These are phyloP conservation scores for Ceratosolen fusciceps DNA, from an alignment of 1,140 invertebrate genomes.

Conservation along the genomic window DNA sequence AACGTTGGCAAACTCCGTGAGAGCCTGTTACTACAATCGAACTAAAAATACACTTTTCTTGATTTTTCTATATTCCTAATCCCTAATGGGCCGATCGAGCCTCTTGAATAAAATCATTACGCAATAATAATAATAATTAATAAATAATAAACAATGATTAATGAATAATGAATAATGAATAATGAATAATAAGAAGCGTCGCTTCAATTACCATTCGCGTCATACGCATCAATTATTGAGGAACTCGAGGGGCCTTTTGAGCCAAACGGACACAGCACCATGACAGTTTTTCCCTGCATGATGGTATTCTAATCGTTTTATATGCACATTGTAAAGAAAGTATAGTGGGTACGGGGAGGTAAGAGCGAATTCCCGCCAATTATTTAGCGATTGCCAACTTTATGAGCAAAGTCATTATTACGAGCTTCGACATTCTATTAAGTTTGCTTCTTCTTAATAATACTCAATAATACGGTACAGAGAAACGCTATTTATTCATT, in stretches of 20 bases:
- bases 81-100: neutral
- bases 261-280: conserved; percentile 32
- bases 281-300: conserved; percentile 39
- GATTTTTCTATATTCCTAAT: neutral
- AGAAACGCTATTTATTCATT: conserved; percentile 14
- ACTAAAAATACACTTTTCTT: neutral
- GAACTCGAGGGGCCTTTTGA: too few relatives aligned
- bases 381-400: neutral
- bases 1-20: neutral
- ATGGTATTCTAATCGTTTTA: neutral
- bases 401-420: neutral
- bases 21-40: neutral
- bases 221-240: conserved; percentile 15
- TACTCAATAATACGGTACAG: neutral
- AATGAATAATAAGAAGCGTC: neutral
- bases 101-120: neutral
- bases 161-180: too few relatives aligned
- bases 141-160: too few relatives aligned
- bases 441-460: neutral
- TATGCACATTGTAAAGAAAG: neutral
- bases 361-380: neutral
- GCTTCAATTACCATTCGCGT: neutral
- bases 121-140: too few relatives aligned
- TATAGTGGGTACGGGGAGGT: conserved; percentile 6
- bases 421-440: neutral